Conservation (phyloP, 2,888 invertebrate genomes). For the Thereva nobilitata region DNA sequence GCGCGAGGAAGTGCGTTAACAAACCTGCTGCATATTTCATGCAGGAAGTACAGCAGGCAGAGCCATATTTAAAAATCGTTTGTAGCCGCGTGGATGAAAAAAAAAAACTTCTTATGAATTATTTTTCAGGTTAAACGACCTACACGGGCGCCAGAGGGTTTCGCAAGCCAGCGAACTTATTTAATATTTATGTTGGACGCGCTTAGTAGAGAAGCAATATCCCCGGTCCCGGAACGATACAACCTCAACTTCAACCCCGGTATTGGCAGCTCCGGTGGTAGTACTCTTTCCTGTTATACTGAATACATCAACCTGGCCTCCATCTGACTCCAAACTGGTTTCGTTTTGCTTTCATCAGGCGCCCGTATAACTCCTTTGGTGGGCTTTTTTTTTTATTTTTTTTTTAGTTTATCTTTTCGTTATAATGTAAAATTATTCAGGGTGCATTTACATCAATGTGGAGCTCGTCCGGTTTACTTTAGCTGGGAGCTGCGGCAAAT, state of each 20-base stretch:
- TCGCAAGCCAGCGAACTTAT: conserved; percentile 15
- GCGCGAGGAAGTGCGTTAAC: conserved; percentile 20
- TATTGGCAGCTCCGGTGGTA: conserved; percentile 3
- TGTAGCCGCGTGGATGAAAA: not conserved
- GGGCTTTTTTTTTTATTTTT: conserved; percentile 27
- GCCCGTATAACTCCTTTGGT: conserved; percentile 17
- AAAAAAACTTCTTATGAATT: too few relatives aligned
- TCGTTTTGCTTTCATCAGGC: not conserved
- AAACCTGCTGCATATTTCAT: conserved; percentile 27
- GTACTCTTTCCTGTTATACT: conserved; percentile 12
- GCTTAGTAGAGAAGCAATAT: conserved; percentile 19
- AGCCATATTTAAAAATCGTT: conserved; percentile 17
- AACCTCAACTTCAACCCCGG: conserved; percentile 14
- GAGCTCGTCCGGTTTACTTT: not conserved
- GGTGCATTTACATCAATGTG: conserved; percentile 31
- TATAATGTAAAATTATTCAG: conserved; percentile 32
- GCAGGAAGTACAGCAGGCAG: conserved; percentile 7
- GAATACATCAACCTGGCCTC: not conserved
- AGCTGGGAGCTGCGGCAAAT: too few relatives aligned
- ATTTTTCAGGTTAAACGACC: too few relatives aligned
- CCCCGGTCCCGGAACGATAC: conserved; percentile 13
- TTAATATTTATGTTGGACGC: conserved; percentile 30
- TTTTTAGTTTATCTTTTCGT: conserved; percentile 13
- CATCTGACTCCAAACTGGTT: conserved; percentile 10
- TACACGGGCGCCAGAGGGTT: too few relatives aligned